Base-by-base conservation (phyloP, 2,888 invertebrate genomes). In the Torymus aiolomorphi region DNA sequence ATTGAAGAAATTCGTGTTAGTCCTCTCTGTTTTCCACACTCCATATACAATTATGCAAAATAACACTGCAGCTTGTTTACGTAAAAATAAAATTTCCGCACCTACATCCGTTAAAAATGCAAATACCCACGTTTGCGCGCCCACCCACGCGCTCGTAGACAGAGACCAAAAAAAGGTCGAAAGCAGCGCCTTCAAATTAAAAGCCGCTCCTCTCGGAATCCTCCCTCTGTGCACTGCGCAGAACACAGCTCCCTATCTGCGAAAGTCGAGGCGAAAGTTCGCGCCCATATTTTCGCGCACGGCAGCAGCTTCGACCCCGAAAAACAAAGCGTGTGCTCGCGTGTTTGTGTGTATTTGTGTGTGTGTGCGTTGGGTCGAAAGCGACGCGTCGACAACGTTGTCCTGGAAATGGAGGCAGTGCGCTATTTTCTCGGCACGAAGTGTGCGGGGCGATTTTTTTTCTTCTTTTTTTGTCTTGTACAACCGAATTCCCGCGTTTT, bases 251-350 rank as follows among this genome's bases (percentile, higher is more conserved):
- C 14, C 18, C 20, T 10, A 61, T 76, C 63, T 16, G 42, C 49
- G 18, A 76, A n/a, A n/a, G n/a, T n/a, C n/a, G n/a, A n/a, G n/a
- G n/a, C n/a, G n/a, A n/a, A 70, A 70, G 24, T 77, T 63, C 14
- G 16, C 3, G 31, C 16, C 59, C 59, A 72, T 77, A 72, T 71
- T 71, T 77, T 71, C 31, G 49, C 71, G 59, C 57, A n/a, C n/a
- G 13, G 59, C 59, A 72, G 14, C 14, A 77, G 66, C 59, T 65
- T 52, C 57, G 24, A 18, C 66, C 59, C 16, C 31, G 52, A 77
- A 77, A 76, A 72, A 78, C 63, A 78, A 78, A 67, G 66, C 63
- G 65, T 24, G n/a, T 1, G 49, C 59, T 51, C 13, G 18, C 57
- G 24, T 24, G n/a, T 51, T 18, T 24, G 24, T 24, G n/a, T 1